Percentiles rank a stretch among this genome's conserved stretches.
Evolutionary conservation across 2,888 invertebrate species (phyloP).

Genomic region (Julus scandinavius): DNA sequence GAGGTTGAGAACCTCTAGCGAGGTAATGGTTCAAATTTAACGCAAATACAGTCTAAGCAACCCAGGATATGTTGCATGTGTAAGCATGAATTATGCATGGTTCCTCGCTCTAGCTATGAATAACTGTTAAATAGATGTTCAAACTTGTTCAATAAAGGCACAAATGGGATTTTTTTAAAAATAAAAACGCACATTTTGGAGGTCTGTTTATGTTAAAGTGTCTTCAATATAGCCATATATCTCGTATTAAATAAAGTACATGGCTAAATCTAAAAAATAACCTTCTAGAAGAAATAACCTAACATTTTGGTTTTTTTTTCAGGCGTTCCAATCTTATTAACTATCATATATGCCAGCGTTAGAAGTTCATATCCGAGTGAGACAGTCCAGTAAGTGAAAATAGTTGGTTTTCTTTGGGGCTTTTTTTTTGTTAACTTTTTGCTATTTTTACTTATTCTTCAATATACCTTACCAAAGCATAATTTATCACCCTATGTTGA

Average conservation of each 20-base stretch:
- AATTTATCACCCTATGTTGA: too few relatives aligned
- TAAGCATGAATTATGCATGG: not conserved
- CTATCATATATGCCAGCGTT: slow-evolving; percentile 54
- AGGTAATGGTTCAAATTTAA: not conserved
- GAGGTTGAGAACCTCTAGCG: not conserved
- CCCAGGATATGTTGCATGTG: not conserved
- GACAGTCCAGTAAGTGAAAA: slow-evolving; percentile 63
- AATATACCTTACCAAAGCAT: too few relatives aligned
- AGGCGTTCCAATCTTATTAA: slow-evolving; percentile 53
- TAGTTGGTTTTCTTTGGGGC: too few relatives aligned
- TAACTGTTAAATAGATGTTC: not conserved
- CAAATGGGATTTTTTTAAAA: not conserved
- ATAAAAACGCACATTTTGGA: not conserved
- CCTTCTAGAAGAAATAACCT: not conserved
- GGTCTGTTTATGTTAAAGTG: not conserved
- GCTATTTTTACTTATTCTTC: too few relatives aligned
- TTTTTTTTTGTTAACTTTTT: too few relatives aligned
- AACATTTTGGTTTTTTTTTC: slow-evolving; percentile 21
- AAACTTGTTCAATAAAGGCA: not conserved
- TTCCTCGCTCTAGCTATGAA: not conserved
- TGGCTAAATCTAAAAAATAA: not conserved
- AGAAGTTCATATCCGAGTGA: slow-evolving; percentile 61
- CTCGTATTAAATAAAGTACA: not conserved
- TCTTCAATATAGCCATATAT: not conserved
- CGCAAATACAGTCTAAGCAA: not conserved